Percentiles rank a stretch among this genome's conserved stretches.
Conservation (phyloP, 1,140 invertebrate genomes). For the Proctacanthus coquilletti region DNA sequence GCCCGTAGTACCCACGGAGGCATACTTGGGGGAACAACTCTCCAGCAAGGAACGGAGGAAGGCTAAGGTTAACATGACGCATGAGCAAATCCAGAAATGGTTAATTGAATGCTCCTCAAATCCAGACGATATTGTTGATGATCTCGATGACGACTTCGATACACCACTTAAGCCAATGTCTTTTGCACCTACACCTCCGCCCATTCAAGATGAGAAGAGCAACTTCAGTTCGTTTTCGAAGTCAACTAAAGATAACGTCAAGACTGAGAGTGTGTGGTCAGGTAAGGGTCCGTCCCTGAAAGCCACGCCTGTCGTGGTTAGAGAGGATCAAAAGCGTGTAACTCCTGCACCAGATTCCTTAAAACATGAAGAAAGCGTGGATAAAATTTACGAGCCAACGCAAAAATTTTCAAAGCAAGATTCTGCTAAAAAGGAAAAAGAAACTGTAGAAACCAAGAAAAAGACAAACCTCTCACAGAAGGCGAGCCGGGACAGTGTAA, state of each 20-base stretch:
- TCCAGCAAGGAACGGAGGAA: conserved; percentile 35
- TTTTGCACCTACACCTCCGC: conserved; percentile 17
- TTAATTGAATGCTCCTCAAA: conserved; percentile 43
- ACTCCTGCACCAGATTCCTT: no score
- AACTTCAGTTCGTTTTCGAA: conserved; percentile 25
- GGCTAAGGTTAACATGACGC: conserved; percentile 52
- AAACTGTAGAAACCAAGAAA: no score
- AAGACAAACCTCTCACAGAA: no score
- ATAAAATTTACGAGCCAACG: no score
- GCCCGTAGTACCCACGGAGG: conserved; percentile 26
- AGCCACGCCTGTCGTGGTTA: conserved; percentile 22
- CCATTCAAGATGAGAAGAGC: conserved; percentile 19
- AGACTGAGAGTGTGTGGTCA: conserved; percentile 27
- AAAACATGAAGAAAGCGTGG: no score
- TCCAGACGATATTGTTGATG: conserved; percentile 36
- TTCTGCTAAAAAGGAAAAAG: no score
- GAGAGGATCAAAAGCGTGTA: conserved; percentile 3
- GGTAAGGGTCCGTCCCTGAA: conserved; percentile 25
- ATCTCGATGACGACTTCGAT: conserved; percentile 32
- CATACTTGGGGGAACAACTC: conserved; percentile 21
- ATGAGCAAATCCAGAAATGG: conserved; percentile 57
- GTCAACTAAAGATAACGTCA: conserved; percentile 19
- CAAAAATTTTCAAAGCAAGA: no score
- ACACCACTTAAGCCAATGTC: conserved; percentile 21
- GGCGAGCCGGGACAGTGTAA: neutral